These are phyloP conservation scores for Auanema sp. DNA, from an alignment of 2,888 invertebrate species.

Conservation along the genomic window DNA sequence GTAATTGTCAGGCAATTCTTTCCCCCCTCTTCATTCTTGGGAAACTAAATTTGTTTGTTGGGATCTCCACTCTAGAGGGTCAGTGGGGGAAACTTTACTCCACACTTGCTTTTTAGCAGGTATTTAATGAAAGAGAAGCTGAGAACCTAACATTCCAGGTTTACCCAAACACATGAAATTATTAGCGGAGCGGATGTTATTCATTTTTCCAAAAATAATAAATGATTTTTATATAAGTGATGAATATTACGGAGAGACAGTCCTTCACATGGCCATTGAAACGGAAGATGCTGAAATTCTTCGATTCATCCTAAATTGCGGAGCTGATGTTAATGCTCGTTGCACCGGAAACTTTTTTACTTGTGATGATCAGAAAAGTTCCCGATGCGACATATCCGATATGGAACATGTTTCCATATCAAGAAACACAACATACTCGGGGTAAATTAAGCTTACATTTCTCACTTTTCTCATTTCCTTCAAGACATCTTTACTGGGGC, in stretches of 20 bases:
- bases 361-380: conserved; percentile 90
- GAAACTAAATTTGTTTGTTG: conserved; percentile 54
- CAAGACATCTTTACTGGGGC: conserved; percentile 95
- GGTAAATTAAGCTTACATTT: conserved; percentile 68
- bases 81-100: conserved; percentile 90
- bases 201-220: conserved; percentile 90
- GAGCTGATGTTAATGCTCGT: conserved; percentile 72
- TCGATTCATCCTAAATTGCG: conserved; percentile 86
- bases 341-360: conserved; percentile 93
- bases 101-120: conserved; percentile 75
- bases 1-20: conserved; percentile 29
- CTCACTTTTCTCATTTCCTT: conserved; percentile 18
- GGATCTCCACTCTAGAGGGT: conserved; percentile 71
- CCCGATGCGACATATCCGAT: conserved; percentile 75
- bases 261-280: conserved; percentile 91
- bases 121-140: not conserved
- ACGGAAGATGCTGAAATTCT: conserved; percentile 98
- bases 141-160: conserved; percentile 17
- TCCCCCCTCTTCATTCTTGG: conserved; percentile 24
- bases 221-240: conserved; percentile 65
- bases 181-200: conserved; percentile 85
- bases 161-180: conserved; percentile 67
- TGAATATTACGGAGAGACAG: conserved; percentile 60
- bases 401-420: conserved; percentile 87
- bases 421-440: conserved; percentile 81